Evolutionary conservation across 2,888 invertebrate genomes (phyloP), one percentile per base, ranked within the genome.

Genomic region (Lycophotia porphyrea): DNA sequence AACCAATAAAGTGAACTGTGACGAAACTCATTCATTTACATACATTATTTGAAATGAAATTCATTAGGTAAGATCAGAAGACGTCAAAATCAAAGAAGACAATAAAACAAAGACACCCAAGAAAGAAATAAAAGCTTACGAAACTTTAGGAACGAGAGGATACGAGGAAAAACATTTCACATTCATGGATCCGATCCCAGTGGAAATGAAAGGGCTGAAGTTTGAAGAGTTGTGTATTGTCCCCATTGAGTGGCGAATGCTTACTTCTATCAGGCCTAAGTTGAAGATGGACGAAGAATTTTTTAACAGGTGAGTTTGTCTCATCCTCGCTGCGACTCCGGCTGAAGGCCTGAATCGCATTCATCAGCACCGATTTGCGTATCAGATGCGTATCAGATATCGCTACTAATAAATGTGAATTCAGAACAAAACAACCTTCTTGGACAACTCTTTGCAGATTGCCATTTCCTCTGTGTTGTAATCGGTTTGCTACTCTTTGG

Each of bases 191-290:
- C 99, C 99, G 0, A 96, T 98, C 82, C 99, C 99, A 4, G 95
- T 97, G 0, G 98, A 98, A 93, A 98, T 99, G 99, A 97, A 97
- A 87, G 96, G 97, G 18, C 96, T 98, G 61, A 97, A 97, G 90
- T 97, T 98, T 87, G 97, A 97, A 67, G 99, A 99, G 88, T 95
- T 99, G 68, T 98, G 98, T 88, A 97, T 98, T 18, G 98, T 99
- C 31, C 97, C 98, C 55, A 99, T 99, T 81, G 98, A 98, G 91
- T 99, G 99, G 99, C 97, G 98, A 93, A 99, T 99, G 99, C 96
- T 99, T 75, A 99, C 99, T 24, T 98, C 98, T n/a, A 93, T 98
- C 44, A 96, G 99, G 87, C 99, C 99, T 0, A 98, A 98, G 93
- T 97, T 97, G 47, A 98, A 98, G 90, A 94, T 97, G 39, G 99